phyloP scores from a whole-genome alignment of 2,797 vertebrate genomes.

The Sylvia borin region DNA sequence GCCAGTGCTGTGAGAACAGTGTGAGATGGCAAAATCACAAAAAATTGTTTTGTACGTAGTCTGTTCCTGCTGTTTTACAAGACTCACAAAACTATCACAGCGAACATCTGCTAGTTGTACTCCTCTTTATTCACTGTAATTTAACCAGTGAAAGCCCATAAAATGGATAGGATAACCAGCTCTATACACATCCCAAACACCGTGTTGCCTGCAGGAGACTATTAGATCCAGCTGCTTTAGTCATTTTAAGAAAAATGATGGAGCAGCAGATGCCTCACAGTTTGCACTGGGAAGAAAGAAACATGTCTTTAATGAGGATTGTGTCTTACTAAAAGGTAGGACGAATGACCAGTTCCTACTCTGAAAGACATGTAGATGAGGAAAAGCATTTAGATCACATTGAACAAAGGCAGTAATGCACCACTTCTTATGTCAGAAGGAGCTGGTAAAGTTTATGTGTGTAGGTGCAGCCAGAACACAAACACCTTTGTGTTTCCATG shows the following conservation, averaged over 20 bases:
- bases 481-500: background rate
- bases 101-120: background rate
- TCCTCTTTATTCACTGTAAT: background rate
- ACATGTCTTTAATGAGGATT: background rate
- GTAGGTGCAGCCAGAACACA: background rate
- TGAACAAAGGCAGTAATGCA: background rate
- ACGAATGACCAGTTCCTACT: background rate
- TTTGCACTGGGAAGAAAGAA: background rate
- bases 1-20: slow-evolving; percentile 48
- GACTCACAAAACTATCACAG: background rate
- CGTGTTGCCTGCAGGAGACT: background rate
- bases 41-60: slow-evolving; percentile 72
- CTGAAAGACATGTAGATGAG: background rate
- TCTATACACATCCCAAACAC: background rate
- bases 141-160: slow-evolving; percentile 8
- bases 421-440: background rate
- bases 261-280: background rate
- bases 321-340: background rate
- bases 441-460: background rate
- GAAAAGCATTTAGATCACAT: background rate
- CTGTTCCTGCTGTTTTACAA: slow-evolving; percentile 60
- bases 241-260: background rate
- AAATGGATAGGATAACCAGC: background rate
- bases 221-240: background rate
- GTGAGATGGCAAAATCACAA: slow-evolving; percentile 27